phyloP scores from a whole-genome alignment of 2,888 invertebrate species.

The Dendrolimus houi region DNA sequence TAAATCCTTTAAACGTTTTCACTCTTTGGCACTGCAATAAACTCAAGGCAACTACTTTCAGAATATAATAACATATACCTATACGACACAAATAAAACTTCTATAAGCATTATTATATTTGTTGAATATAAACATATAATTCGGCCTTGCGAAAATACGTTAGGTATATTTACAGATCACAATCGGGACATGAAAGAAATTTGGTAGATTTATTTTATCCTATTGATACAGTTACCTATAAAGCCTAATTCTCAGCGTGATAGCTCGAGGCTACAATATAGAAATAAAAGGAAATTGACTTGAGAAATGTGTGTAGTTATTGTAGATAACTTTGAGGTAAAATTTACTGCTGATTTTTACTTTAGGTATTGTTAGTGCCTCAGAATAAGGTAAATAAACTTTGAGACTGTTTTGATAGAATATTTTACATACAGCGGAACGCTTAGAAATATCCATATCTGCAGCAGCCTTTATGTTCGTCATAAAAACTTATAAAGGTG shows the following conservation, averaged over 20 bases:
- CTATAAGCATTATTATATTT: not conserved
- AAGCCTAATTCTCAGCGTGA: not conserved
- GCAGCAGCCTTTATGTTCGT: too few relatives aligned
- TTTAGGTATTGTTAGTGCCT: slow-evolving; percentile 14
- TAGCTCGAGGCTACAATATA: not conserved
- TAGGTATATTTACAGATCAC: not conserved
- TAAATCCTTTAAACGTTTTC: too few relatives aligned
- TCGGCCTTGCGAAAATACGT: not conserved
- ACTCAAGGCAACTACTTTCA: too few relatives aligned
- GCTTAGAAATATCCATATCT: too few relatives aligned
- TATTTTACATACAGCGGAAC: too few relatives aligned
- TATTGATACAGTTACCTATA: not conserved
- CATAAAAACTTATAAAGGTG: too few relatives aligned
- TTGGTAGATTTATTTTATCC: not conserved
- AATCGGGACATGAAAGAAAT: not conserved
- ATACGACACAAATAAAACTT: not conserved
- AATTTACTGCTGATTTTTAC: too few relatives aligned
- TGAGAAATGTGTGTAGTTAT: not conserved
- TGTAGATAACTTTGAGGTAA: too few relatives aligned
- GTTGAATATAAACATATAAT: not conserved
- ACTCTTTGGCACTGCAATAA: too few relatives aligned
- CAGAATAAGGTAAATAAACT: not conserved
- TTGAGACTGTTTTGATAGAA: too few relatives aligned
- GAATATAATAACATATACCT: too few relatives aligned
- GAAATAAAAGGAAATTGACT: not conserved